Percentiles rank a stretch among this genome's conserved stretches.
phyloP scores from a whole-genome alignment of 2,888 invertebrate genomes.

The Tuta absoluta region DNA sequence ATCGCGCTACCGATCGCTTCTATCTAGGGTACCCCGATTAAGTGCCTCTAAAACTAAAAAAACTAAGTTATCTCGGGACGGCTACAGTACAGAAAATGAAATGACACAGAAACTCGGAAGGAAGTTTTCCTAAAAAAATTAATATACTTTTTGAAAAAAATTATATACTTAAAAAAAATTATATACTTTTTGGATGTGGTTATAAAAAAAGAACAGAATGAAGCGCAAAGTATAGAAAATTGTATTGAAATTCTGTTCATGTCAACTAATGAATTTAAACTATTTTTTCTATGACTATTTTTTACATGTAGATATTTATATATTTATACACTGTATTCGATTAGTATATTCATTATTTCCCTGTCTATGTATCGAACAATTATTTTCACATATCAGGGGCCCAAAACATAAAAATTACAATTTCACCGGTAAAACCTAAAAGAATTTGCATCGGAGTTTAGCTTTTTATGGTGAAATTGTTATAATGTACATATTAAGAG shows the following conservation, averaged over 20 bases:
- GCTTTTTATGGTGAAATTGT: background rate
- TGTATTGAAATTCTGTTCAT: constrained; percentile 7
- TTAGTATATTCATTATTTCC: background rate
- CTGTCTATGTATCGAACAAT: constrained; percentile 10
- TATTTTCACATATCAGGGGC: background rate
- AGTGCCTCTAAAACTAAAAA: constrained; percentile 11
- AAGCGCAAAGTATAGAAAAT: constrained; percentile 2
- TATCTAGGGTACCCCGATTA: constrained; percentile 20
- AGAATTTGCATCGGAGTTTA: background rate
- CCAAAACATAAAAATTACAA: constrained; percentile 14
- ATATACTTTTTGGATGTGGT: too few species aligned
- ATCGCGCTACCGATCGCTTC: constrained; percentile 33
- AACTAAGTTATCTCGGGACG: constrained; percentile 22
- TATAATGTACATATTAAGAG: background rate
- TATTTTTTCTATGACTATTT: background rate
- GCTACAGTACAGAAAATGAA: constrained; percentile 10
- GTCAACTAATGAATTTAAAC: background rate
- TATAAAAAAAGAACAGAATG: background rate
- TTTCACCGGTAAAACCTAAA: background rate
- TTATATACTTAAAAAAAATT: background rate
- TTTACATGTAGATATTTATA: constrained; percentile 10
- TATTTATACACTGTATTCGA: background rate
- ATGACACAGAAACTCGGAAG: constrained; percentile 27
- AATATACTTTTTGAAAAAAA: too few species aligned
- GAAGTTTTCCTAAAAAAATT: background rate